These are phyloP conservation scores for Pogonocherus hispidulus DNA, from an alignment of 2,888 invertebrate genomes.

Conservation along the genomic window DNA sequence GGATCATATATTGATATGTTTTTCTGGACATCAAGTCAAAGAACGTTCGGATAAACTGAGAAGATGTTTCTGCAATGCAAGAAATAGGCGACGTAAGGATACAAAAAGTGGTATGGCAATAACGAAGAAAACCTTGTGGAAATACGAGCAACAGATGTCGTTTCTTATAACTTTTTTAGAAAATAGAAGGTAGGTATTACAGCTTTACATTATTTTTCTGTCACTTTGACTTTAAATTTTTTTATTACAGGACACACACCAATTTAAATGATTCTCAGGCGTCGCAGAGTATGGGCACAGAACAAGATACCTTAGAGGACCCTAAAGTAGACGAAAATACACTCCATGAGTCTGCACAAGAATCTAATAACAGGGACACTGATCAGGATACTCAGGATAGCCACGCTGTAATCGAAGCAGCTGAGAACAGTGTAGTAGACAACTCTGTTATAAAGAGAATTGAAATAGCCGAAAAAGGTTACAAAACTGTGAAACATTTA, in stretches of 20 bases:
- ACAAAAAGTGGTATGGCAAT: neutral
- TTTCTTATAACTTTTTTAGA: neutral
- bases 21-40: too few relatives aligned
- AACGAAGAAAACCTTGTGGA: neutral
- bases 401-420: too few relatives aligned
- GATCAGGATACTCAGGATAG: neutral
- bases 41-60: neutral
- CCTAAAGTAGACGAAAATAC: neutral
- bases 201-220: neutral
- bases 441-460: too few relatives aligned
- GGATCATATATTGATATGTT: too few relatives aligned
- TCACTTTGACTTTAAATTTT: neutral
- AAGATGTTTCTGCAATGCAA: neutral
- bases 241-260: neutral
- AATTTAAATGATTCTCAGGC: neutral
- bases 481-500: neutral
- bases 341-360: neutral
- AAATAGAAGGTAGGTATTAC: neutral
- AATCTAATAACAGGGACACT: neutral
- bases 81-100: neutral
- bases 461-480: too few relatives aligned
- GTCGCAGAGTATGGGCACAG: neutral
- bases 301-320: neutral
- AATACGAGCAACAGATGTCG: neutral
- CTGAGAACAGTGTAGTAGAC: too few relatives aligned